Conservation (phyloP, 1,140 invertebrate species). For the Eurosta solidaginis region DNA sequence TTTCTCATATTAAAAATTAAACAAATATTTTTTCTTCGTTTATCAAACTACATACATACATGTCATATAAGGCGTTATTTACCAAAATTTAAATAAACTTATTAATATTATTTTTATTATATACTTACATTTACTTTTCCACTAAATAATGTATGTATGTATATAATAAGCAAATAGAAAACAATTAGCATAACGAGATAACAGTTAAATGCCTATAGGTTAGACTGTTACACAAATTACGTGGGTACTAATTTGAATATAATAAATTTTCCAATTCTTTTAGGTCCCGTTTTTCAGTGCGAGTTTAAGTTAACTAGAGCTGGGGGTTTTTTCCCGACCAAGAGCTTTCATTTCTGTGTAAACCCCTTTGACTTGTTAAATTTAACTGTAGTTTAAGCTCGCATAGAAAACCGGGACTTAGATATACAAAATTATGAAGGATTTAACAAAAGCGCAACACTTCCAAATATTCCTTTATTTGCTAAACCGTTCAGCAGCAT, state of each 20-base stretch:
- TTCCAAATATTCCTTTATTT: not conserved
- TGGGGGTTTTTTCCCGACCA: too few species aligned
- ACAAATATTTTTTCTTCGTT: not conserved
- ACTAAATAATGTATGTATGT: not conserved
- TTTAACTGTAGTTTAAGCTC: too few species aligned
- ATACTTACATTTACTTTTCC: not conserved
- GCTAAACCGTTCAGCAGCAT: constrained; percentile 34
- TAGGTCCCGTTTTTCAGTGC: too few species aligned
- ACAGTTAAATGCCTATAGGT: not conserved
- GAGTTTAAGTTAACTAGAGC: too few species aligned
- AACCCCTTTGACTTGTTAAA: too few species aligned
- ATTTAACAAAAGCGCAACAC: not conserved
- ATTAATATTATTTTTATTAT: not conserved
- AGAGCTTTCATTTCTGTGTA: too few species aligned
- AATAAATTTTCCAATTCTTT: too few species aligned
- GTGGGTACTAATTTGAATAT: too few species aligned
- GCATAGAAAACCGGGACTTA: too few species aligned
- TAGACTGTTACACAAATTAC: too few species aligned
- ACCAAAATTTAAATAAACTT: not conserved
- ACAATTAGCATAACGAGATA: not conserved
- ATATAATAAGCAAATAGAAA: not conserved
- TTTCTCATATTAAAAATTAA: not conserved
- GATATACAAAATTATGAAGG: not conserved
- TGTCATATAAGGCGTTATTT: constrained; percentile 1
- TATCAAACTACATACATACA: not conserved